Conservation (phyloP, 2,888 invertebrate genomes). For the Ypsolopha sequella region DNA sequence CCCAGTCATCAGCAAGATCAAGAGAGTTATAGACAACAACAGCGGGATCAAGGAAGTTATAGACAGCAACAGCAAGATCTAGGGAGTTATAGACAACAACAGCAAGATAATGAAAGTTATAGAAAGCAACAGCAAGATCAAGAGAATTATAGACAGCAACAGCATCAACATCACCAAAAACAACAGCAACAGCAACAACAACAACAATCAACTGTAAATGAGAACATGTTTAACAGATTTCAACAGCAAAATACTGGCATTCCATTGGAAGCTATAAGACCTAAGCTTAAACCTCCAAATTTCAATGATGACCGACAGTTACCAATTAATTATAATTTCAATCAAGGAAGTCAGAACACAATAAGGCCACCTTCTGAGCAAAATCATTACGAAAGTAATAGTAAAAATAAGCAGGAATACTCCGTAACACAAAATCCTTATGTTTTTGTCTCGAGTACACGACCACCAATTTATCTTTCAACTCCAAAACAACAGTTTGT, state of each 20-base stretch:
- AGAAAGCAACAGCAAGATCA: not conserved
- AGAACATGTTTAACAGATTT: constrained; percentile 5
- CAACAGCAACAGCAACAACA: constrained; percentile 16
- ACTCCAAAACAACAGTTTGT: constrained; percentile 37
- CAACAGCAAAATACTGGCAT: constrained; percentile 15
- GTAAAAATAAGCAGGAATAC: constrained; percentile 24
- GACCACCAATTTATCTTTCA: constrained; percentile 30
- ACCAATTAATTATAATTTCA: constrained; percentile 53
- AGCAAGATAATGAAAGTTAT: not conserved
- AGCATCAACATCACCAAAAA: constrained; percentile 1
- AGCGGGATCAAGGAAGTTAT: not conserved
- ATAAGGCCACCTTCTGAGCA: constrained; percentile 18
- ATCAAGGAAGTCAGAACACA: constrained; percentile 24
- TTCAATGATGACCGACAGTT: constrained; percentile 57
- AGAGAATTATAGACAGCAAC: not conserved
- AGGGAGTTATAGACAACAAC: not conserved
- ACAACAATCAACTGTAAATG: constrained; percentile 25
- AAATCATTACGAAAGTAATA: constrained; percentile 22
- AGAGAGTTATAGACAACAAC: constrained; percentile 9
- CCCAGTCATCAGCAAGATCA: constrained; percentile 15
- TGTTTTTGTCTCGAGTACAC: constrained; percentile 31
- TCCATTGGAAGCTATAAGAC: constrained; percentile 28
- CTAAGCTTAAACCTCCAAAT: constrained; percentile 52
- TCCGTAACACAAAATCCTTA: constrained; percentile 40
- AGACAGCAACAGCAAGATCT: not conserved